phyloP scores from a whole-genome alignment of 2,113 vertebrate species.

The Clinocottus analis region DNA sequence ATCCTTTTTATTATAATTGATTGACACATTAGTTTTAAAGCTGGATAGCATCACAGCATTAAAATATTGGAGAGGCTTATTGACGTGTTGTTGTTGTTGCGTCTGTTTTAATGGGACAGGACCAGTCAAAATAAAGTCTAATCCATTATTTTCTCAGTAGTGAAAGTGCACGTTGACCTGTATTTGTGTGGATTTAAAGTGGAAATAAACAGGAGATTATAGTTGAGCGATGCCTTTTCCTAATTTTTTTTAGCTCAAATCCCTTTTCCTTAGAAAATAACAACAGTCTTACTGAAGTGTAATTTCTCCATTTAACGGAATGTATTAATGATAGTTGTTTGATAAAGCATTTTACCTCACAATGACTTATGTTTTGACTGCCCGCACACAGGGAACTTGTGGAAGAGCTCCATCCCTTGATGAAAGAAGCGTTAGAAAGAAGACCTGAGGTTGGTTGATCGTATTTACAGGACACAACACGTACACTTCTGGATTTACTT shows the following conservation, averaged over 20 bases:
- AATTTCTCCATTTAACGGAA: background rate
- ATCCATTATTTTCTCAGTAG: conserved; percentile 45
- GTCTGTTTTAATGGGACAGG: conserved; percentile 14
- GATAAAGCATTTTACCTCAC: background rate
- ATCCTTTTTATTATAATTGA: background rate
- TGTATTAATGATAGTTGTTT: background rate
- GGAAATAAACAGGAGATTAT: conserved; percentile 55
- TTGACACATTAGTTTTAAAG: too few species aligned
- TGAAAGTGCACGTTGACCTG: conserved; percentile 51
- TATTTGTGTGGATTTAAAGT: conserved; percentile 53
- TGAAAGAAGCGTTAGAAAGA: conserved; percentile 97
- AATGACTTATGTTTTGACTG: background rate
- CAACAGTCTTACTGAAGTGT: background rate
- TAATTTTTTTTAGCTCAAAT: conserved; percentile 30
- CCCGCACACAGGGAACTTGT: conserved; percentile 89
- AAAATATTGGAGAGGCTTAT: too few species aligned
- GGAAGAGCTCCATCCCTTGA: conserved; percentile 96
- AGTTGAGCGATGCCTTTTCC: conserved; percentile 77
- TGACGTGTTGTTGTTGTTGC: background rate
- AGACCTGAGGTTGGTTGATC: conserved; percentile 91
- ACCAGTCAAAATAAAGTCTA: conserved; percentile 66
- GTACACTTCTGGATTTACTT: background rate
- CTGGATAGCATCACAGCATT: too few species aligned
- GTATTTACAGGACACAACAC: conserved; percentile 9
- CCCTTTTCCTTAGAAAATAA: conserved; percentile 19